Conservation (phyloP, 2,888 invertebrate genomes). For the Tetramorium bicarinatum region DNA sequence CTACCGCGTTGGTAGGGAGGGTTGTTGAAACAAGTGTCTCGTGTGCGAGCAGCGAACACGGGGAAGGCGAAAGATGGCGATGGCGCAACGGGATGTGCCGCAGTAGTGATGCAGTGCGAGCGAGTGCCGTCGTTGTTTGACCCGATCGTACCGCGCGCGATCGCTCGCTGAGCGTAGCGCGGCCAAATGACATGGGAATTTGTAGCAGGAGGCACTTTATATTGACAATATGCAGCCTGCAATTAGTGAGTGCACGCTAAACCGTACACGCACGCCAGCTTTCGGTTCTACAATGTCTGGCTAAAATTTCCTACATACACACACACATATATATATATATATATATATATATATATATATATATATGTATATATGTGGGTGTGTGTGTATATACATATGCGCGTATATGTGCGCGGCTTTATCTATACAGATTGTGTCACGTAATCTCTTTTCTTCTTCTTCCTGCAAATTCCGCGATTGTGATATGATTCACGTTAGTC, state of each 20-base stretch:
- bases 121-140: constrained; percentile 36
- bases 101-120: constrained; percentile 71
- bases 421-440: not conserved
- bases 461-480: not conserved
- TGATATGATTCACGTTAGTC: constrained; percentile 2
- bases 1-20: constrained; percentile 63
- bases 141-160: constrained; percentile 54
- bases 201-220: constrained; percentile 86
- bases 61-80: constrained; percentile 73
- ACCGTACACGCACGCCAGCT: not conserved
- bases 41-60: constrained; percentile 1
- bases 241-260: constrained; percentile 83
- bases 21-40: constrained; percentile 72
- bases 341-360: no score
- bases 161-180: constrained; percentile 49
- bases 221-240: constrained; percentile 86
- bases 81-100: constrained; percentile 74
- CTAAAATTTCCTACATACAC: not conserved
- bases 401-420: not conserved
- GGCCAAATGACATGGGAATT: constrained; percentile 85
- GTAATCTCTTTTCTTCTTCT: not conserved
- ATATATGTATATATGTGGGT: not conserved
- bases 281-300: not conserved
- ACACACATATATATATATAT: not conserved
- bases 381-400: no score